phyloP scores from a whole-genome alignment of 2,797 vertebrate species.

The Halcyon leucocephala region DNA sequence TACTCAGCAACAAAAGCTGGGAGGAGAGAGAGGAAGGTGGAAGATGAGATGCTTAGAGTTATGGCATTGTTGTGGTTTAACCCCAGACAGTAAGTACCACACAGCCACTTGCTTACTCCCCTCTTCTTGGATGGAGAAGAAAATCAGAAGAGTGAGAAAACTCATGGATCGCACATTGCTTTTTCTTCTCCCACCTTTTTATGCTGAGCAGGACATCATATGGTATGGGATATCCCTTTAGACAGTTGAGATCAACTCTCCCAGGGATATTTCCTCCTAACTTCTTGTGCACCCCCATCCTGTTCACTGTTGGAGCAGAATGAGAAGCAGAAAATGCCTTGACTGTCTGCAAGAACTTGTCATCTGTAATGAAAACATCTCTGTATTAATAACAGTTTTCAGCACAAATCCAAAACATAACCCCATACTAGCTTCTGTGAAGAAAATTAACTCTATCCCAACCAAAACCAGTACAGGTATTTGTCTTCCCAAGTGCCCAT shows the following conservation, averaged over 20 bases:
- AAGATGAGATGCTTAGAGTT: no score
- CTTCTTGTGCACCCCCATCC: neutral
- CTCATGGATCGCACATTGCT: no score
- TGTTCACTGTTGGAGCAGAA: neutral
- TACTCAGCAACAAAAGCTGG: neutral
- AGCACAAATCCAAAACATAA: neutral
- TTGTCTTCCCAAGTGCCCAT: neutral
- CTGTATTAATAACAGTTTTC: neutral
- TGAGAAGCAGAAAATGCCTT: neutral
- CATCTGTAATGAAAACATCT: neutral
- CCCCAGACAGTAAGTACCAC: no score
- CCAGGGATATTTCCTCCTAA: neutral
- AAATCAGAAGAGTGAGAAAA: no score
- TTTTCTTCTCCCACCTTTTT: neutral
- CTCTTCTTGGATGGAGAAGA: no score
- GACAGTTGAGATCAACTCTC: neutral
- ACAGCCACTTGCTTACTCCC: no score
- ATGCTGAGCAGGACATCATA: neutral
- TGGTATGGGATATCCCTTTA: neutral
- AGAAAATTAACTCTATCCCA: neutral
- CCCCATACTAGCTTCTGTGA: neutral
- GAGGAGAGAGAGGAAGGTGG: neutral
- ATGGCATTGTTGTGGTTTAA: no score
- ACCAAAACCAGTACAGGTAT: neutral
- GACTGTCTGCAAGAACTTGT: neutral